Percentiles rank a stretch among this genome's conserved stretches.
Evolutionary conservation across 2,113 vertebrate genomes (phyloP).

Genomic region (Ammodramus savannarum): DNA sequence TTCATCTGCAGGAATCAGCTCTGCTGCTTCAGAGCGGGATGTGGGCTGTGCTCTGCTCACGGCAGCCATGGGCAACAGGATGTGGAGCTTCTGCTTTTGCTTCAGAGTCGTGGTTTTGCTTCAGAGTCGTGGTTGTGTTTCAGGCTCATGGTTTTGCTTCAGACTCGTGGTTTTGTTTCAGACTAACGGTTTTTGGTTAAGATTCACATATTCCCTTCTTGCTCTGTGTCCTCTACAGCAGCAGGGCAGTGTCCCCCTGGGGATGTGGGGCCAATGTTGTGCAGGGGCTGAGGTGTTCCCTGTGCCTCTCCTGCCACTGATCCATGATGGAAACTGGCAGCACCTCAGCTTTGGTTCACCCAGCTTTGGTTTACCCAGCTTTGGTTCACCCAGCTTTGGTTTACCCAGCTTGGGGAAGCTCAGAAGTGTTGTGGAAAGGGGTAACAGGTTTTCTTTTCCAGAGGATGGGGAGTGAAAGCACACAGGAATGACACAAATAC

Average conservation of each 20-base stretch:
- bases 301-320: background rate
- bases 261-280: rapidly evolving
- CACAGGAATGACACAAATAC: background rate
- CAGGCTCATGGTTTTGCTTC: background rate
- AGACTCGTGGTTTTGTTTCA: background rate
- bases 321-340: rapidly evolving
- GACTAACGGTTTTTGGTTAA: background rate
- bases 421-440: background rate
- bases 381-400: background rate
- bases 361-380: too few species aligned
- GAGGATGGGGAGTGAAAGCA: background rate
- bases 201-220: background rate
- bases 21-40: background rate
- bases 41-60: background rate
- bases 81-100: slow-evolving; percentile 17
- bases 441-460: background rate
- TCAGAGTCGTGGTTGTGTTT: background rate
- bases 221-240: rapidly evolving
- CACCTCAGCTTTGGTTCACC: background rate
- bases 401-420: background rate
- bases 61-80: background rate
- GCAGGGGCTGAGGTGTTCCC: rapidly evolving
- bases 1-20: slow-evolving; percentile 13
- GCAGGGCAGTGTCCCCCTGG: background rate
- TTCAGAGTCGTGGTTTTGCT: background rate